A percentile compares a stretch with the other conserved stretches of the same genome.
Conservation (phyloP, 30 jellyfish, hydroid and myxozoan genomes). For the Pseudorhiza aurosa region DNA sequence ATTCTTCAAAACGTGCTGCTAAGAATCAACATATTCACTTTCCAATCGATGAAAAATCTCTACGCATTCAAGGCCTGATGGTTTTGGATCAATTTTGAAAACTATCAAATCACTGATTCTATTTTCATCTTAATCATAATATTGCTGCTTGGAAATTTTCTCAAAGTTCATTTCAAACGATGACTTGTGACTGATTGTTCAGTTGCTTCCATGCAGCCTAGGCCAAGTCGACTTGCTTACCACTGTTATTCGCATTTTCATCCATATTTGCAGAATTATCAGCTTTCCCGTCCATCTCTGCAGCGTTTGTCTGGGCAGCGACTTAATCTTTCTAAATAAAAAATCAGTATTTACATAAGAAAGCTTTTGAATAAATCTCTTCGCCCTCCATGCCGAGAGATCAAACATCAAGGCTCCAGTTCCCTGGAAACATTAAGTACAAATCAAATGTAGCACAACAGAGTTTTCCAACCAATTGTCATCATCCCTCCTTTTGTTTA, state of each 20-base stretch:
- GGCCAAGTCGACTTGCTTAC: slow-evolving; percentile 16
- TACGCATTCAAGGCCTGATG: too few relatives aligned
- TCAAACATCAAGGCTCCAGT: slow-evolving; percentile 30
- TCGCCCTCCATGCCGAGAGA: slow-evolving; percentile 18
- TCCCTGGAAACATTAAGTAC: slow-evolving; percentile 34
- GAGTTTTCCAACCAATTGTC: background rate
- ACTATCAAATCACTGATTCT: too few relatives aligned
- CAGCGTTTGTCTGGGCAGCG: background rate
- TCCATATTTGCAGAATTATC: slow-evolving; percentile 51
- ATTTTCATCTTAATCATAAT: too few relatives aligned
- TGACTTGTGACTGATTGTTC: slow-evolving; percentile 8
- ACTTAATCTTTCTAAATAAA: background rate
- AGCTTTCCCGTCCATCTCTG: slow-evolving; percentile 53
- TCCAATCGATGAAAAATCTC: too few relatives aligned
- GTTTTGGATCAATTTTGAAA: too few relatives aligned
- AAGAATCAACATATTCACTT: too few relatives aligned
- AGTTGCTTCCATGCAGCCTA: background rate
- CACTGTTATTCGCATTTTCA: slow-evolving; percentile 51
- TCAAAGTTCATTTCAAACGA: too few relatives aligned
- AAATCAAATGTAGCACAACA: slow-evolving; percentile 7
- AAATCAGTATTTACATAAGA: slow-evolving; percentile 24
- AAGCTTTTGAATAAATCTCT: background rate
- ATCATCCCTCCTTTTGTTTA: background rate
- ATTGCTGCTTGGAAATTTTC: too few relatives aligned
- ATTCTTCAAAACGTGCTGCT: too few relatives aligned